Evolutionary conservation across 2,888 invertebrate genomes (phyloP), one percentile per base, ranked within the genome.

Genomic region (Agriopis marginaria): DNA sequence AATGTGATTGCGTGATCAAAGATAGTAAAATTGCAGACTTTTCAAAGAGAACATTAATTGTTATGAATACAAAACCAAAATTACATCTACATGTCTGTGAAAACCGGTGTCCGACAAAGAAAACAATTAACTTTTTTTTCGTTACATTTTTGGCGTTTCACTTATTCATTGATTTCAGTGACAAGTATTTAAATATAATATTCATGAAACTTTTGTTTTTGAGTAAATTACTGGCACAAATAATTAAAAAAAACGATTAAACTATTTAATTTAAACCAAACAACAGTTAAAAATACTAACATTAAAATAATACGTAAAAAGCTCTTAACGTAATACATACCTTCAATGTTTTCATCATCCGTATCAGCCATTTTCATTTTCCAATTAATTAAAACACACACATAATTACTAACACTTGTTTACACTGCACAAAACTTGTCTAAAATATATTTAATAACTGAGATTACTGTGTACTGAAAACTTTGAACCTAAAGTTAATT

Each of bases 291-390:
- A 51, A 51, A 6, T 7, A 9, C 9, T 7, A 42, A 47, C 12
- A n/a, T 14, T 47, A 51, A 32, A 11, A 11, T 32, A 51, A 5
- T 32, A 51, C 32, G 32, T n/a, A 14, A 55, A 49, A 63, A 23
- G 44, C 40, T 50, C 14, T 23, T 11, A 8, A 10, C 14, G 4
- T 11, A 8, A 50, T 10, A 9, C 12, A 63, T 76, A 89, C 89
- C 89, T 82, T 89, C 89, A 51, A 89, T 79, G 71, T 84, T 89
- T 73, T 89, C 89, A 63, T 88, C 89, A n/a, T 89, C 89, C 61
- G 80, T 81, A 68, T 88, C 88, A 23, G 81, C 75, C 86, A 89
- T 87, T 67, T 75, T 78, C 72, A 77, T 79, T 68, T 74, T 73
- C 80, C 72, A 76, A 72, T 71, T 66, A 79, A 81, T 76, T 56